A percentile compares a stretch with the other conserved stretches of the same genome.
Evolutionary conservation across 2,888 invertebrate genomes (phyloP).

Genomic region (Aphrophora alni): DNA sequence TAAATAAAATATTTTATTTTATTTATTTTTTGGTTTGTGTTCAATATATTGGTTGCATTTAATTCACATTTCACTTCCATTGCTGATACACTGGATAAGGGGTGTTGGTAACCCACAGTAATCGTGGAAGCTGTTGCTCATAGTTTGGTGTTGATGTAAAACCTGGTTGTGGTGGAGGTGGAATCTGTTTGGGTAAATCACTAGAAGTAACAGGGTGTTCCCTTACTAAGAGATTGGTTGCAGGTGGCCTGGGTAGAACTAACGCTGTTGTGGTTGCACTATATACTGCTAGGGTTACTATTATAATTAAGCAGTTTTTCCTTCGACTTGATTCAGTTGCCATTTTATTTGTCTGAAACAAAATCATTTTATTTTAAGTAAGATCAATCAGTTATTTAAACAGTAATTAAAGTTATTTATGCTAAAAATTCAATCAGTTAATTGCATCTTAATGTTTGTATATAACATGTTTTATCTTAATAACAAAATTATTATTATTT

Average conservation of each 20-base stretch:
- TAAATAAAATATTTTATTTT: background rate
- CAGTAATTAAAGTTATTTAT: too few species aligned
- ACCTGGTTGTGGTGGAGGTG: slow-evolving; percentile 55
- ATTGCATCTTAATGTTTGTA: too few species aligned
- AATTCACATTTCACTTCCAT: slow-evolving; percentile 9
- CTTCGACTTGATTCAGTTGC: background rate
- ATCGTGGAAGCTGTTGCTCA: slow-evolving; percentile 40
- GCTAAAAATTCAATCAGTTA: too few species aligned
- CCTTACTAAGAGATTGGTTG: slow-evolving; percentile 23
- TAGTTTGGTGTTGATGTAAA: slow-evolving; percentile 43
- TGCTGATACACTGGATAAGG: slow-evolving; percentile 33
- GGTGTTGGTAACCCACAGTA: slow-evolving; percentile 37
- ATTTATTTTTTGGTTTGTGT: background rate
- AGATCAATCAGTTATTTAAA: too few species aligned
- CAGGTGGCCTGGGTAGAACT: slow-evolving; percentile 43
- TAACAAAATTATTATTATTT: too few species aligned
- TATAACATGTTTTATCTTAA: too few species aligned
- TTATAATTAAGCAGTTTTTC: background rate
- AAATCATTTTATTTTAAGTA: too few species aligned
- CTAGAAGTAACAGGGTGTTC: slow-evolving; percentile 56
- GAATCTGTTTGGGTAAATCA: slow-evolving; percentile 59
- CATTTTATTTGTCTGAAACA: background rate
- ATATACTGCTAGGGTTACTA: background rate
- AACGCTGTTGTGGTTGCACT: slow-evolving; percentile 8
- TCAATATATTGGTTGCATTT: background rate